phyloP scores from a whole-genome alignment of 92 coral and sea anemone genomes.

The Porites cylindrica region DNA sequence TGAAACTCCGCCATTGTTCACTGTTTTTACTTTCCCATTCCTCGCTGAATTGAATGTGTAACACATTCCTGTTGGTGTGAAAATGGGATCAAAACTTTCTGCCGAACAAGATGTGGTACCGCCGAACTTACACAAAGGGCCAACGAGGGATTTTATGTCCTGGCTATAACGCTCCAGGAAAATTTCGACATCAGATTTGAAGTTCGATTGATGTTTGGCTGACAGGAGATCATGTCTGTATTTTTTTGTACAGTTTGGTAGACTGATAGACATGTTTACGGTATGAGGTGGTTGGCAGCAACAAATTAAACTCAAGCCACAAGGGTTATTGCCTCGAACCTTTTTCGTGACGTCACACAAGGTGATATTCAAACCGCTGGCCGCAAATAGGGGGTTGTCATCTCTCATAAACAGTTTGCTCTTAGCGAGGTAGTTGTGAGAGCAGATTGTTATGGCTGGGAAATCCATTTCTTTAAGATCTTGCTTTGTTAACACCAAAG shows the following conservation, averaged over 20 bases:
- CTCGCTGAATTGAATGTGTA: slow-evolving; percentile 60
- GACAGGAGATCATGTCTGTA: slow-evolving; percentile 11
- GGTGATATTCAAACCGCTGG: slow-evolving; percentile 42
- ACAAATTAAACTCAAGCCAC: slow-evolving; percentile 56
- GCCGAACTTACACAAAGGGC: slow-evolving; percentile 24
- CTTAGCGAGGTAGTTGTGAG: slow-evolving; percentile 25
- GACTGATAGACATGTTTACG: not conserved
- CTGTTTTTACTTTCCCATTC: not conserved
- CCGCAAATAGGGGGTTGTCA: slow-evolving; percentile 36
- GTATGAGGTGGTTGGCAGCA: slow-evolving; percentile 13
- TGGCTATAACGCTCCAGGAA: slow-evolving; percentile 45
- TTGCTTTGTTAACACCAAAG: slow-evolving; percentile 11
- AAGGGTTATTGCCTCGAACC: slow-evolving; percentile 41
- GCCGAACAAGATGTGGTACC: not conserved
- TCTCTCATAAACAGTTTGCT: slow-evolving; percentile 46
- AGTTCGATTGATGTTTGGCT: not conserved
- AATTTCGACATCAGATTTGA: not conserved
- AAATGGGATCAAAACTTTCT: slow-evolving; percentile 19
- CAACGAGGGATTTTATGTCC: not conserved
- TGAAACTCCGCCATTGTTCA: slow-evolving; percentile 19
- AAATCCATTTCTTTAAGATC: slow-evolving; percentile 36
- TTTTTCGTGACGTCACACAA: slow-evolving; percentile 39
- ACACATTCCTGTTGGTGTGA: slow-evolving; percentile 48
- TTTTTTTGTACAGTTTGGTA: slow-evolving; percentile 43
- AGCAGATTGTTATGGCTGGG: slow-evolving; percentile 66